A percentile compares a stretch with the other conserved stretches of the same genome.
Evolutionary conservation across 2,888 invertebrate species (phyloP).

Genomic region (Lordiphosa andalusiaca): DNA sequence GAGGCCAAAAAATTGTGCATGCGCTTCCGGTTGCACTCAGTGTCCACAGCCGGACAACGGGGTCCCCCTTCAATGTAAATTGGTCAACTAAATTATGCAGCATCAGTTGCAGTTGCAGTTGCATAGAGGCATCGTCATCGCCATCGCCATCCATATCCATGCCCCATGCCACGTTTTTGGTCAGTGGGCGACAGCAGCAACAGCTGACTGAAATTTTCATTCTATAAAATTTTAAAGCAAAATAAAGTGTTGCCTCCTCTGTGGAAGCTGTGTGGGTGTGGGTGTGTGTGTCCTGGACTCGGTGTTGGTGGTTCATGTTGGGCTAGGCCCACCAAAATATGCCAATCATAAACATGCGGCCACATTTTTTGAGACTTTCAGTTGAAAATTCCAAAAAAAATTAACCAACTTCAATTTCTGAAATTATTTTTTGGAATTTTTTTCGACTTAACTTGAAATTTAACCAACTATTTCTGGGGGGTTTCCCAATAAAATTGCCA

Average conservation of each 20-base stretch:
- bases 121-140: slow-evolving; percentile 11
- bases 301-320: slow-evolving; percentile 2
- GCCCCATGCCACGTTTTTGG: not conserved
- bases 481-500: too few relatives aligned
- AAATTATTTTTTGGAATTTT: too few relatives aligned
- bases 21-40: slow-evolving; percentile 72
- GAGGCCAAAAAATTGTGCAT: slow-evolving; percentile 24
- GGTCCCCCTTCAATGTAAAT: slow-evolving; percentile 64
- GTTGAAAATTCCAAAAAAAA: too few relatives aligned
- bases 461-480: too few relatives aligned
- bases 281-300: slow-evolving; percentile 13
- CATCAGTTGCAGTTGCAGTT: slow-evolving; percentile 58
- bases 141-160: slow-evolving; percentile 8
- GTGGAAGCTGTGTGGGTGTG: slow-evolving; percentile 14
- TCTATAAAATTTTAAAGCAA: slow-evolving; percentile 54
- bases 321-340: not conserved
- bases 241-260: slow-evolving; percentile 46
- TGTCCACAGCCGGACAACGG: slow-evolving; percentile 40
- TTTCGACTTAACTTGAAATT: too few relatives aligned
- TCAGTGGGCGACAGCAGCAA: slow-evolving; percentile 27
- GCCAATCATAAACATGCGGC: too few relatives aligned
- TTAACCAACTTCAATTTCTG: too few relatives aligned
- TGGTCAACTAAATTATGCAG: slow-evolving; percentile 77
- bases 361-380: too few relatives aligned
- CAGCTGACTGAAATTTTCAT: slow-evolving; percentile 59